Evolutionary conservation across 2,797 vertebrate species (phyloP).

Genomic region (Trachurus trachurus): DNA sequence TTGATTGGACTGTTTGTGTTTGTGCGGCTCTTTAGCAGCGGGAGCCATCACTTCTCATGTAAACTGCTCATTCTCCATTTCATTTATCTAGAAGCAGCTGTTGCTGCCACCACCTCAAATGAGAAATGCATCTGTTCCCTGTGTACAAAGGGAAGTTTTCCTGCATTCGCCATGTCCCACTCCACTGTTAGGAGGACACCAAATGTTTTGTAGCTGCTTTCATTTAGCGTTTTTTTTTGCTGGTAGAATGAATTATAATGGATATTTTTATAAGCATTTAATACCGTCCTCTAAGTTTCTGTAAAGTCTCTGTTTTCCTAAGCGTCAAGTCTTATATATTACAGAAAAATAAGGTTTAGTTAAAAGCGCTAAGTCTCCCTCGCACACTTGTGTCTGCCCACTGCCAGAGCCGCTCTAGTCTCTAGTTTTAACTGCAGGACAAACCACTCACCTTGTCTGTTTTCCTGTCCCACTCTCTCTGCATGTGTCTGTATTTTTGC

Average conservation of each 20-base stretch:
- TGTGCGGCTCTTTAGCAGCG: slow-evolving; percentile 10
- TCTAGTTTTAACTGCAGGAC: slow-evolving; percentile 49
- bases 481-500: slow-evolving; percentile 70
- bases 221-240: slow-evolving; percentile 5
- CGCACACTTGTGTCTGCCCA: slow-evolving; percentile 17
- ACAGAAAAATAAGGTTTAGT: neutral
- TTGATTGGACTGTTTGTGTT: neutral
- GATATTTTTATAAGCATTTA: neutral
- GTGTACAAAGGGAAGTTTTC: slow-evolving; percentile 2
- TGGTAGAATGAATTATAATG: neutral
- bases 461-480: slow-evolving; percentile 62
- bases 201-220: slow-evolving; percentile 6
- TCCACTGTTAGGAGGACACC: neutral
- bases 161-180: neutral
- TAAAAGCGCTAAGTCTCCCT: slow-evolving; percentile 7
- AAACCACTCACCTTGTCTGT: slow-evolving; percentile 69
- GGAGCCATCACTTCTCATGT: slow-evolving; percentile 8
- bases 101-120: slow-evolving; percentile 21
- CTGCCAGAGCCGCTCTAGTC: slow-evolving; percentile 40
- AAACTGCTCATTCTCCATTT: slow-evolving; percentile 7
- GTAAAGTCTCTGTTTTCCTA: neutral
- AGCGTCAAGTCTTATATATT: neutral
- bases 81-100: slow-evolving; percentile 22
- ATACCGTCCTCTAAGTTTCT: neutral
- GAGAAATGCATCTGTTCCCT: slow-evolving; percentile 12